Percentiles rank a stretch among this genome's conserved stretches.
Conservation (phyloP, 2,888 invertebrate species). For the Bombyx huttoni region DNA sequence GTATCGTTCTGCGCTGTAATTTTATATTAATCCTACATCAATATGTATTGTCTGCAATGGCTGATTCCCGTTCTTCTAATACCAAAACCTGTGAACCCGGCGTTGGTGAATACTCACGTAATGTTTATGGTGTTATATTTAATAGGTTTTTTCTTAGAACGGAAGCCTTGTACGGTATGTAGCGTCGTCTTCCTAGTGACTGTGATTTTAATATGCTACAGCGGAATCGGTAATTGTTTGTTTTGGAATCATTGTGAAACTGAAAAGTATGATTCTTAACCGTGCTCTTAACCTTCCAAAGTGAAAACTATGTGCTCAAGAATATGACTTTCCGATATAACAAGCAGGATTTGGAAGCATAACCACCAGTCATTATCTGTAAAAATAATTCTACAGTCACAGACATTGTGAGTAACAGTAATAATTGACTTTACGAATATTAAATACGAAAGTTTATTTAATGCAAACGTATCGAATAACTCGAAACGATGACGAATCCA, state of each 20-base stretch:
- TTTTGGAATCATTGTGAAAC: slow-evolving; percentile 90
- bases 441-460: too few species aligned
- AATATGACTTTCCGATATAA: not conserved
- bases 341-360: not conserved
- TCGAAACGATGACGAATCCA: too few species aligned
- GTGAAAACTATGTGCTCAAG: slow-evolving; percentile 37
- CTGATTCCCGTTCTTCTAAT: slow-evolving; percentile 96
- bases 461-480: too few species aligned
- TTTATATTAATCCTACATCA: slow-evolving; percentile 19
- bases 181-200: slow-evolving; percentile 94
- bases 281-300: slow-evolving; percentile 23
- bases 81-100: slow-evolving; percentile 97
- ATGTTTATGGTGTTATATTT: slow-evolving; percentile 98
- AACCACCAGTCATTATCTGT: not conserved
- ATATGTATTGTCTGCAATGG: slow-evolving; percentile 98
- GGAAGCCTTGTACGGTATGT: slow-evolving; percentile 97
- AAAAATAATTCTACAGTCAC: too few species aligned
- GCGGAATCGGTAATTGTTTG: slow-evolving; percentile 94
- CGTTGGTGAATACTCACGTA: slow-evolving; percentile 94
- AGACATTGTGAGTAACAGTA: too few species aligned
- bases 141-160: slow-evolving; percentile 95
- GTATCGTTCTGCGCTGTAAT: slow-evolving; percentile 18
- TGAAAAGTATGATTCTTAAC: slow-evolving; percentile 71
- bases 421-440: too few species aligned
- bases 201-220: slow-evolving; percentile 95